Conservation (phyloP, 2,888 invertebrate genomes). For the Polydesmus complanatus region DNA sequence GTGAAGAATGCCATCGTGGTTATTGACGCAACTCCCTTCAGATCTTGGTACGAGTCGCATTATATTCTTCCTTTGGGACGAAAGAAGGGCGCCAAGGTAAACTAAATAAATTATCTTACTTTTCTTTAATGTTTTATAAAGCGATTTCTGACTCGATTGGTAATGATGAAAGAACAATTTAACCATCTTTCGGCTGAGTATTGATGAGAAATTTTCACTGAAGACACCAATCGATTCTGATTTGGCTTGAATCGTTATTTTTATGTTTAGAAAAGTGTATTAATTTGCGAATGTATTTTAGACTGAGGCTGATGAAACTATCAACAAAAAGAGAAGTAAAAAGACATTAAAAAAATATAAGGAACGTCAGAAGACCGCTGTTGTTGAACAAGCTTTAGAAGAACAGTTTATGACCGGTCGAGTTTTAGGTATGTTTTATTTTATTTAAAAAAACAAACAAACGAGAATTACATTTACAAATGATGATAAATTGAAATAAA, state of each 20-base stretch:
- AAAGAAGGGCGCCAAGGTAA: conserved; percentile 79
- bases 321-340: conserved; percentile 88
- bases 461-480: too few relatives aligned
- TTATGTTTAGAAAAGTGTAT: background rate
- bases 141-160: background rate
- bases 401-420: conserved; percentile 96
- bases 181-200: conserved; percentile 29
- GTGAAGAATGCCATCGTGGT: conserved; percentile 97
- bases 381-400: conserved; percentile 83
- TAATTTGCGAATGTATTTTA: conserved; percentile 29
- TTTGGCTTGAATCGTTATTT: background rate
- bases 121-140: conserved; percentile 27
- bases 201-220: background rate
- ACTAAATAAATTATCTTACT: conserved; percentile 45
- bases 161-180: background rate
- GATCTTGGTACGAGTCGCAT: conserved; percentile 98
- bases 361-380: conserved; percentile 76
- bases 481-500: background rate
- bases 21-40: conserved; percentile 94
- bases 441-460: background rate
- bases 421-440: conserved; percentile 58
- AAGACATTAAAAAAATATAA: conserved; percentile 85
- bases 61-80: conserved; percentile 89
- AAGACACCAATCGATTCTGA: background rate
- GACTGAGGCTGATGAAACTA: conserved; percentile 85